These are phyloP conservation scores for Horisme vitalbata DNA, from an alignment of 2,888 invertebrate genomes.

Conservation along the genomic window DNA sequence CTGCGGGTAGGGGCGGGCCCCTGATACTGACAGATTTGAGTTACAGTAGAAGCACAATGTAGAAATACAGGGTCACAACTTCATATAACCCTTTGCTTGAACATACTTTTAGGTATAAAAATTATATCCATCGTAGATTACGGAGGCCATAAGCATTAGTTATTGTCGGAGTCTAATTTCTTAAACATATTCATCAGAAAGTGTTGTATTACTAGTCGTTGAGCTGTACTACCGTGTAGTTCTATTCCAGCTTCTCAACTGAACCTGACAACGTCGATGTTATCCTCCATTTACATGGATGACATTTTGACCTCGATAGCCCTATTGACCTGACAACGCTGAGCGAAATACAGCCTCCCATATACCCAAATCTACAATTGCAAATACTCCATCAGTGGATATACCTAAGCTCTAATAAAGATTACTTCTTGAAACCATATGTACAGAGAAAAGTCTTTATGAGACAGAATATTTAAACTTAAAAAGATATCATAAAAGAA, in stretches of 20 bases:
- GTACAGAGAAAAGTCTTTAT: too few species aligned
- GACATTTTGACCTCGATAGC: conserved; percentile 37
- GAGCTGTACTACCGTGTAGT: conserved; percentile 5
- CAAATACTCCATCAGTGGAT: conserved; percentile 1
- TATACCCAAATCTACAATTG: conserved; percentile 21
- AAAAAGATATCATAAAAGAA: too few species aligned
- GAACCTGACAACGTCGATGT: conserved; percentile 24
- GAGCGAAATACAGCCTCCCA: conserved; percentile 28
- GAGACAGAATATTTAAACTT: too few species aligned
- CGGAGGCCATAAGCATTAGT: too few species aligned
- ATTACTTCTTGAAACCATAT: too few species aligned
- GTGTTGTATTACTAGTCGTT: neutral
- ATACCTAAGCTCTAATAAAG: too few species aligned
- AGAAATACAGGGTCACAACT: conserved; percentile 12
- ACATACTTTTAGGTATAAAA: too few species aligned
- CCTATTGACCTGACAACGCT: conserved; percentile 32
- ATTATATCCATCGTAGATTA: too few species aligned
- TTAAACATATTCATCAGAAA: too few species aligned
- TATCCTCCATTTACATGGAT: conserved; percentile 34
- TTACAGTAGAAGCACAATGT: conserved; percentile 37
- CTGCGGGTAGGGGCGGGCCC: conserved; percentile 27
- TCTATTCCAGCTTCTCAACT: conserved; percentile 26
- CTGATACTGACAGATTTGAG: conserved; percentile 47
- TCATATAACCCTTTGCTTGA: neutral
- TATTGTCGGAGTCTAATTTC: too few species aligned